Evolutionary conservation across 2,888 invertebrate genomes (phyloP).

Genomic region (Galeruca laticollis): DNA sequence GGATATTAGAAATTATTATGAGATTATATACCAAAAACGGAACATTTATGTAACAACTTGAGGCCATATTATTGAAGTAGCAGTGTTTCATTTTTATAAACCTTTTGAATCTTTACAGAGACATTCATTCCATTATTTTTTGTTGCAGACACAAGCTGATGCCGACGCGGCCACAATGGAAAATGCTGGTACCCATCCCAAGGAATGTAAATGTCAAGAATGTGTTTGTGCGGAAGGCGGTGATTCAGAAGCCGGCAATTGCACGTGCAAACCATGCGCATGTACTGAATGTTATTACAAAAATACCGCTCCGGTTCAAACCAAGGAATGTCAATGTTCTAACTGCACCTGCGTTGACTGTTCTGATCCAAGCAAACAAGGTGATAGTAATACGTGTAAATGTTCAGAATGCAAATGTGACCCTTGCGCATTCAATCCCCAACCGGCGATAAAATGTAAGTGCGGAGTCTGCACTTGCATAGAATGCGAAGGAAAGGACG

Average conservation of each 20-base stretch:
- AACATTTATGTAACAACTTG: too few relatives aligned
- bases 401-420: slow-evolving; percentile 31
- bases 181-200: neutral
- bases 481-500: neutral
- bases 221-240: slow-evolving; percentile 31
- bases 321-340: slow-evolving; percentile 28
- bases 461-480: slow-evolving; percentile 26
- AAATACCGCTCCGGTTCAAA: neutral
- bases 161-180: neutral
- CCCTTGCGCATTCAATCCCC: slow-evolving; percentile 30
- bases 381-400: slow-evolving; percentile 6
- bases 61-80: too few relatives aligned
- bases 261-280: slow-evolving; percentile 30
- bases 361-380: neutral
- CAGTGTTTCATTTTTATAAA: neutral
- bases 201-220: slow-evolving; percentile 27
- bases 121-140: neutral
- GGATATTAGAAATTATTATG: too few relatives aligned
- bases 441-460: slow-evolving; percentile 9
- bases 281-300: slow-evolving; percentile 29
- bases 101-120: neutral
- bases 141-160: slow-evolving; percentile 10
- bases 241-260: neutral
- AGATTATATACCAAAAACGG: too few relatives aligned
- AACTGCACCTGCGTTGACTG: slow-evolving; percentile 39